These are phyloP conservation scores for Corella eumyota DNA, from an alignment of 23 tunicate genomes.

Conservation along the genomic window DNA sequence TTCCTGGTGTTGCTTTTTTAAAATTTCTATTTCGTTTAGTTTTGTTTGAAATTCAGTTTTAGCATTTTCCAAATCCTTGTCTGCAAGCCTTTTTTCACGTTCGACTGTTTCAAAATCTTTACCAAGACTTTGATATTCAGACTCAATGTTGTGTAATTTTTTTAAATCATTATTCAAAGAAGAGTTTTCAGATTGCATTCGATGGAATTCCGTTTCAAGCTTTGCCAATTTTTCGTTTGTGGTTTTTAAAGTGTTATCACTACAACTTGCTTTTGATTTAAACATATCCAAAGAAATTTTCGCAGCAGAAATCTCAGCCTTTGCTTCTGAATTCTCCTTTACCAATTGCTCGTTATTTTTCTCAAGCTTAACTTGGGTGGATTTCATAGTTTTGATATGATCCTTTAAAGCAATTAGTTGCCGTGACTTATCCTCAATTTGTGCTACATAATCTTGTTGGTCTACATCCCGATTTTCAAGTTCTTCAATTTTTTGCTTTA, in stretches of 20 bases:
- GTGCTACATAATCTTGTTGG: constrained; percentile 14
- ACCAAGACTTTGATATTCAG: background rate
- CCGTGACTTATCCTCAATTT: constrained; percentile 26
- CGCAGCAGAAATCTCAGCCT: constrained; percentile 50
- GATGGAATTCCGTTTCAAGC: constrained; percentile 1
- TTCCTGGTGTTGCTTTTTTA: background rate
- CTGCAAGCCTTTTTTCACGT: background rate
- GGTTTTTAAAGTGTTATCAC: no score
- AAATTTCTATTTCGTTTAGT: background rate
- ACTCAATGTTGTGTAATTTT: background rate
- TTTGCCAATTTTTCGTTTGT: background rate
- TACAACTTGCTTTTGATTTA: no score
- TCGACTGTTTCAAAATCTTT: background rate
- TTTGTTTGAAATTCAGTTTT: background rate
- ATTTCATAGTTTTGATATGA: constrained; percentile 57
- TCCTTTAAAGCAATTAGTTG: constrained; percentile 47
- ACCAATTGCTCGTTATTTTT: constrained; percentile 10
- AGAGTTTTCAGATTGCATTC: background rate
- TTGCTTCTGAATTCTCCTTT: constrained; percentile 21
- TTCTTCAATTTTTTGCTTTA: constrained; percentile 9
- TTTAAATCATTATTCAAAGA: background rate
- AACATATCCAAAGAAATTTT: constrained; percentile 52
- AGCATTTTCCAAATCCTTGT: background rate
- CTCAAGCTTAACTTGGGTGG: constrained; percentile 1
- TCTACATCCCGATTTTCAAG: constrained; percentile 32